Base-by-base conservation (phyloP, 2,797 vertebrate genomes). In the Pangasius djambal region DNA sequence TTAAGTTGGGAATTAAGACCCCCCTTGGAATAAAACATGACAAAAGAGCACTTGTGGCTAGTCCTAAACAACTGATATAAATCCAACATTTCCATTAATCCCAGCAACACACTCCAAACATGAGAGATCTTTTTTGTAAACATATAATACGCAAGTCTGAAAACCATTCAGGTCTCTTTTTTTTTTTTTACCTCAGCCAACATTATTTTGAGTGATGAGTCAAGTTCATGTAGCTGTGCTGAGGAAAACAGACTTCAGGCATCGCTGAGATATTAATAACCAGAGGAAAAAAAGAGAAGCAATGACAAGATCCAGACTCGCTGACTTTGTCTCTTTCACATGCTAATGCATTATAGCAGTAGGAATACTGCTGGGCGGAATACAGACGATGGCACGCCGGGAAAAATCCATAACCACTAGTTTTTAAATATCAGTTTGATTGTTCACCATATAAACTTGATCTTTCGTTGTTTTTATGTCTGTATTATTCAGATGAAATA, bases 1-100 rank as follows among this genome's bases (percentile, higher is more conserved):
- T 90, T 81, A 90, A 88, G 59, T 65, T 88, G 81, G 87, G 82
- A 75, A 83, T 75, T 88, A 83, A 75, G 69, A 75, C 87, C 67
- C 44, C 59, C 52, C 59, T 15, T 2, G 22, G n/a, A 81, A 65
- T 75, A 74, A 86, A 78, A 78, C 69, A 40, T 34, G 50, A 61
- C 85, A 86, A 77, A 86, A 59, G 85, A 75, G 6, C 67, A 72
- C 84, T 85, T 67, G 40, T 69, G 63, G 25, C 44, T 74, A 37
- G 57, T 72, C 1, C 65, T 74, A 15, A 72, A 86, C 84, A 57
- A 86, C 82, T 48, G 59, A 65, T 65, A 61, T 55, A 37, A 55
- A 85, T 70, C 83, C 82, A 83, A 83, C 82, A 48, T 65, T 65
- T 65, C 40, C 82, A 65, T 85, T 70, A 85, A 85, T 85, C 67